These are phyloP conservation scores for Myiozetetes cayanensis DNA, from an alignment of 2,113 vertebrate species.

Conservation along the genomic window DNA sequence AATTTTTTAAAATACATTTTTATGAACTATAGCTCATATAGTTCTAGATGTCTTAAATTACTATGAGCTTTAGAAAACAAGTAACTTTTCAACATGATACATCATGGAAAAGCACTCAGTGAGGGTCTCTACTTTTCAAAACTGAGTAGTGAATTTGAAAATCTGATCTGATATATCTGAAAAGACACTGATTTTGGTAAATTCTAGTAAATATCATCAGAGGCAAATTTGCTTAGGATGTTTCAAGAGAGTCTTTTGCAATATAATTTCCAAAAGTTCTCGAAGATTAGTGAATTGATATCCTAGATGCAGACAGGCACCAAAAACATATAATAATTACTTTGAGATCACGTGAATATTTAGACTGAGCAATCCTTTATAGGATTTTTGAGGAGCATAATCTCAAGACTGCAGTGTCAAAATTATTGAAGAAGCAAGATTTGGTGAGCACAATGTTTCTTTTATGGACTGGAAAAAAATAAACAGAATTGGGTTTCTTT, in stretches of 20 bases:
- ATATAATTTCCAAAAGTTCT: conserved; percentile 3
- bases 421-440: not conserved
- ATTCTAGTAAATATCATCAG: not conserved
- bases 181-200: not conserved
- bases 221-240: not conserved
- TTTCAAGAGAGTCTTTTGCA: not conserved
- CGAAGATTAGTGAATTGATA: not conserved
- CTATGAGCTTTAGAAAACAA: not conserved
- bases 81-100: not conserved
- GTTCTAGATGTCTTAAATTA: not conserved
- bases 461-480: conserved; percentile 28
- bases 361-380: not conserved
- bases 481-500: conserved; percentile 63
- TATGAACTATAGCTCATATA: not conserved
- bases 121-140: not conserved
- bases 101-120: not conserved
- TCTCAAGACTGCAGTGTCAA: not conserved
- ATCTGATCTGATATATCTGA: not conserved
- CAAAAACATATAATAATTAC: not conserved
- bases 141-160: not conserved
- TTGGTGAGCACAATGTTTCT: conserved; percentile 26
- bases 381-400: not conserved
- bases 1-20: not conserved
- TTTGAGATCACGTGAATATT: not conserved
- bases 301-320: not conserved